Percentiles rank a stretch among this genome's conserved stretches.
phyloP scores from a whole-genome alignment of 2,888 invertebrate genomes.

The Oegoconia quadripuncta region DNA sequence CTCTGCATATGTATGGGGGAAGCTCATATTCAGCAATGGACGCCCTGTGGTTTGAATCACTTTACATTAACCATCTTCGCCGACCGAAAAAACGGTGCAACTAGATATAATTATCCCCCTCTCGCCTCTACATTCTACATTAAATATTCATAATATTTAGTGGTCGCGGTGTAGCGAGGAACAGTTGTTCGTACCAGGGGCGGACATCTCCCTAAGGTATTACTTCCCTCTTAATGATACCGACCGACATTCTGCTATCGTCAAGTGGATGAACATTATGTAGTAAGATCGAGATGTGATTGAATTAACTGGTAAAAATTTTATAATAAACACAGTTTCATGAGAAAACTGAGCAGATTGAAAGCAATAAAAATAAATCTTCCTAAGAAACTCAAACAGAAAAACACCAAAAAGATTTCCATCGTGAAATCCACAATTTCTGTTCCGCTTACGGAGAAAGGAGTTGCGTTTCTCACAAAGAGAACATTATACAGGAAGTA shows the following conservation, averaged over 20 bases:
- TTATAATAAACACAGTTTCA: no score
- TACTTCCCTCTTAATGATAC: background rate
- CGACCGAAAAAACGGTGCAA: conserved; percentile 25
- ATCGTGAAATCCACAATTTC: background rate
- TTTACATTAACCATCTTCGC: no score
- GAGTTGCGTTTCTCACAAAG: background rate
- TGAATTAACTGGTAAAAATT: no score
- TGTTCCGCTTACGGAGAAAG: background rate
- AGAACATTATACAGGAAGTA: conserved; percentile 1
- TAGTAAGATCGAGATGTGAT: no score
- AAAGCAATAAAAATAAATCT: no score
- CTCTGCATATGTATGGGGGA: no score
- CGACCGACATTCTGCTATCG: no score
- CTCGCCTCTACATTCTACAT: conserved; percentile 34
- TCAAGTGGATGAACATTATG: no score
- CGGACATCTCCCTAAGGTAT: conserved; percentile 14
- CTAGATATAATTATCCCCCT: conserved; percentile 36
- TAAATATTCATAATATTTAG: conserved; percentile 58
- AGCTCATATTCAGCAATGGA: no score
- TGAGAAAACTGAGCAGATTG: no score
- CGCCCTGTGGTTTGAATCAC: no score
- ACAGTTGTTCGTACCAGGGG: conserved; percentile 33
- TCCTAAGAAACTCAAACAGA: no score
- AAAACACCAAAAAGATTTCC: background rate
- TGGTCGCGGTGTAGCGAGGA: conserved; percentile 46